A percentile compares a stretch with the other conserved stretches of the same genome.
These are phyloP conservation scores for Ennomos erosarius DNA, from an alignment of 2,888 invertebrate species.

Conservation along the genomic window DNA sequence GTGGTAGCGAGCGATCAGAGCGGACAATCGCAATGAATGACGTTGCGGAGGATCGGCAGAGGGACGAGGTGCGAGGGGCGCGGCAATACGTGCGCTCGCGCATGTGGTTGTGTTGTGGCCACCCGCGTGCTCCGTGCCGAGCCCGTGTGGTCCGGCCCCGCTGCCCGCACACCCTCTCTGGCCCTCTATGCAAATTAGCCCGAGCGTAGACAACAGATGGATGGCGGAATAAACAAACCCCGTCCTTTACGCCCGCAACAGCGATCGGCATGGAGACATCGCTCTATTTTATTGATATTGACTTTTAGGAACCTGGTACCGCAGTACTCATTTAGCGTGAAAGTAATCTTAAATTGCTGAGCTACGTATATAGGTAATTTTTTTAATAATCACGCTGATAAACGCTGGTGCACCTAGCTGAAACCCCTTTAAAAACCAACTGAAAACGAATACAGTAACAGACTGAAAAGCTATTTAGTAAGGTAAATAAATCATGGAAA, in stretches of 20 bases:
- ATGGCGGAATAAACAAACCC: conserved; percentile 84
- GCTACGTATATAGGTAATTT: background rate
- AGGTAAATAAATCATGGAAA: no score
- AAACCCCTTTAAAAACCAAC: no score
- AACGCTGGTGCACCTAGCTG: no score
- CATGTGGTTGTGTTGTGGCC: conserved; percentile 81
- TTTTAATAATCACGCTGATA: background rate
- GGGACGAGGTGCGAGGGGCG: conserved; percentile 45
- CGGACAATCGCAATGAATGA: conserved; percentile 84
- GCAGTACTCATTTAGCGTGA: no score
- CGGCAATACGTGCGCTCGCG: conserved; percentile 73
- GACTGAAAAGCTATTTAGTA: no score
- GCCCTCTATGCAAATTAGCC: conserved; percentile 85
- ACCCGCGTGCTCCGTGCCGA: conserved; percentile 83
- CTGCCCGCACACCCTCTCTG: conserved; percentile 50
- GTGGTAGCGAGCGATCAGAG: conserved; percentile 77
- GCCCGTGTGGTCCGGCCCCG: conserved; percentile 83
- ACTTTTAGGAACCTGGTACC: conserved; percentile 1
- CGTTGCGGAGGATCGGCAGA: conserved; percentile 63
- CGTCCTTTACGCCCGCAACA: conserved; percentile 71
- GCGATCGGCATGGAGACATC: conserved; percentile 35
- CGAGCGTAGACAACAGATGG: conserved; percentile 84
- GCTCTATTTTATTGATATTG: conserved; percentile 21
- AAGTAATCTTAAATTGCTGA: background rate
- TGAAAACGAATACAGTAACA: no score